Conservation (phyloP, 2,888 invertebrate genomes). For the Pseudoips prasinana region DNA sequence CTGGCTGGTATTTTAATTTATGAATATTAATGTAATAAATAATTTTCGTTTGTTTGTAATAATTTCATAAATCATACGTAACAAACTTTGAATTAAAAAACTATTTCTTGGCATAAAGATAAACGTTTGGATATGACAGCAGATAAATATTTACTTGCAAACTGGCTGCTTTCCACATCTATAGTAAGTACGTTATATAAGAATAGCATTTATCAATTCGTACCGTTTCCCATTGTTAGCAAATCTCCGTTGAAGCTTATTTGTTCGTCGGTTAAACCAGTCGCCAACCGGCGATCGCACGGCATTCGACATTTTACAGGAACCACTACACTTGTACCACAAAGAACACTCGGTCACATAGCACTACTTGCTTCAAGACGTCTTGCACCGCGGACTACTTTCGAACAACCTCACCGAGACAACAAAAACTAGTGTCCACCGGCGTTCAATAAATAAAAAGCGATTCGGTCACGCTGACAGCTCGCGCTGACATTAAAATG, state of each 20-base stretch:
- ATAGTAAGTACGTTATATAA: too few species aligned
- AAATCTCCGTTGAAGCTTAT: conserved; percentile 64
- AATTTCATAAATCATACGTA: too few species aligned
- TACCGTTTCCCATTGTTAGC: conserved; percentile 74
- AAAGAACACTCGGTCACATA: conserved; percentile 46
- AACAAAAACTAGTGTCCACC: conserved; percentile 51
- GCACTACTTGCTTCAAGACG: conserved; percentile 38
- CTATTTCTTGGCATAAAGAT: too few species aligned
- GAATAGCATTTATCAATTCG: too few species aligned
- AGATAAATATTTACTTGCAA: too few species aligned
- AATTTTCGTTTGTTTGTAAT: too few species aligned
- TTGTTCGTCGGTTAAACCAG: conserved; percentile 69
- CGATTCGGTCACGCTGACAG: conserved; percentile 55
- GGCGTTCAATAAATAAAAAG: conserved; percentile 55
- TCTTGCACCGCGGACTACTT: conserved; percentile 51
- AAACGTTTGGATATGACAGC: too few species aligned
- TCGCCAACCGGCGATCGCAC: conserved; percentile 64
- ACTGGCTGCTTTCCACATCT: too few species aligned
- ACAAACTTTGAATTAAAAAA: too few species aligned
- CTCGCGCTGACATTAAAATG: conserved; percentile 62
- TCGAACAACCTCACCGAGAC: conserved; percentile 51
- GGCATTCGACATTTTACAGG: conserved; percentile 61
- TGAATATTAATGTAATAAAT: too few species aligned
- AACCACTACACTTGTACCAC: conserved; percentile 43
- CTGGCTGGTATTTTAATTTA: too few species aligned